Percentiles rank a stretch among this genome's conserved stretches.
Conservation (phyloP, 2,113 vertebrate genomes). For the Oreocharis arfaki region DNA sequence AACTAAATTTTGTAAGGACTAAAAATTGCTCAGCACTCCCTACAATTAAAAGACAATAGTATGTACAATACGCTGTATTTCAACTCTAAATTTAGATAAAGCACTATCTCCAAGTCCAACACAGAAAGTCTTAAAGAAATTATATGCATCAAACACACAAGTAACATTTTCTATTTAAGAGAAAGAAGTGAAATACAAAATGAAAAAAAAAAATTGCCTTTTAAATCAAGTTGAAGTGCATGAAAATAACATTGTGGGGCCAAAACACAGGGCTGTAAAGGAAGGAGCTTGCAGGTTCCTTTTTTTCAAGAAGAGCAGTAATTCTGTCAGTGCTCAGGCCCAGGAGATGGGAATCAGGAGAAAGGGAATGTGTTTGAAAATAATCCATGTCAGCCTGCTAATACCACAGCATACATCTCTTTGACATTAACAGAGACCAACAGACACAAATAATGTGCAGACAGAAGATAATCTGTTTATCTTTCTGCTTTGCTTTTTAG, state of each 20-base stretch:
- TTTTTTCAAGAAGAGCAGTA: neutral
- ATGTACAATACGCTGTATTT: neutral
- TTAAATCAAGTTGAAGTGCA: neutral
- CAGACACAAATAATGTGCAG: constrained; percentile 43
- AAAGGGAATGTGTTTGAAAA: constrained; percentile 10
- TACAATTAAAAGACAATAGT: constrained; percentile 34
- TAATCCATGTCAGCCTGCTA: constrained; percentile 24
- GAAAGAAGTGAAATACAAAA: neutral
- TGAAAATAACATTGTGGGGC: neutral
- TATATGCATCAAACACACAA: neutral
- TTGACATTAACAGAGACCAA: constrained; percentile 37
- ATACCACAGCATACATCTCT: constrained; percentile 22
- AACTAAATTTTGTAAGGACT: neutral
- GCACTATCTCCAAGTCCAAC: neutral
- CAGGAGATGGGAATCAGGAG: constrained; percentile 6
- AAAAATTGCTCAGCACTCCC: neutral
- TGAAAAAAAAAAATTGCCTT: neutral
- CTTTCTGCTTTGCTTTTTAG: constrained; percentile 4
- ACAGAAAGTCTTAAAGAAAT: neutral
- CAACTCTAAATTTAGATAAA: constrained; percentile 42
- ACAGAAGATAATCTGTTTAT: neutral
- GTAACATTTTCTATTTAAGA: neutral
- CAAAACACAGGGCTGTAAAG: neutral
- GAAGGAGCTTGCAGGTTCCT: neutral
- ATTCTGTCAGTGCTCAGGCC: constrained; percentile 1